Evolutionary conservation across 2,797 vertebrate genomes (phyloP).

Genomic region (Coranthus polyacanthus): DNA sequence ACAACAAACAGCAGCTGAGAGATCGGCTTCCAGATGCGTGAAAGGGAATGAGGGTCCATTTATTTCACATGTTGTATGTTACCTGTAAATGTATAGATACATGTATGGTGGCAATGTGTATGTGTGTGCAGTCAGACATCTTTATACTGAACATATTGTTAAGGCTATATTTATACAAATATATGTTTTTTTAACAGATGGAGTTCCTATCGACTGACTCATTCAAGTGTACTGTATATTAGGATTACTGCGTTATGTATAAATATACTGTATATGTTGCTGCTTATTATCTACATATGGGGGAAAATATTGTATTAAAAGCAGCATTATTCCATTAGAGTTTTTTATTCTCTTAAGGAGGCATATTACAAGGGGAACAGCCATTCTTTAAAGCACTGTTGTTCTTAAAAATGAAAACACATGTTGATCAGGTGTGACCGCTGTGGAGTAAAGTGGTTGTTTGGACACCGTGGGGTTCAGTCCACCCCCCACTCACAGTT

Average conservation of each 20-base stretch:
- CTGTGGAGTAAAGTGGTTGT: background rate
- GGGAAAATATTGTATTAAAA: constrained; percentile 33
- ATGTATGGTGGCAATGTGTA: constrained; percentile 34
- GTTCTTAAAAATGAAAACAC: background rate
- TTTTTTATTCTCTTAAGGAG: constrained; percentile 20
- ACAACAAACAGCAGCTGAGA: constrained; percentile 16
- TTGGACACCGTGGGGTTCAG: constrained; percentile 11
- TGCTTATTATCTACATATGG: constrained; percentile 30
- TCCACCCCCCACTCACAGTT: background rate
- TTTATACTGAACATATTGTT: constrained; percentile 50
- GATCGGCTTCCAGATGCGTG: constrained; percentile 6
- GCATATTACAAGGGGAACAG: background rate
- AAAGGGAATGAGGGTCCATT: constrained; percentile 57
- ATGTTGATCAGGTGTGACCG: constrained; percentile 13
- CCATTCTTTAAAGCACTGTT: constrained; percentile 26
- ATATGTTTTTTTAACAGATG: constrained; percentile 57
- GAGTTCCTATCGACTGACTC: constrained; percentile 44
- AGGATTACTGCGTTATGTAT: constrained; percentile 5
- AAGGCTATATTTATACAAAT: constrained; percentile 67
- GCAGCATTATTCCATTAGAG: constrained; percentile 47
- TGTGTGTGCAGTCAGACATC: constrained; percentile 50
- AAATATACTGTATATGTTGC: constrained; percentile 12
- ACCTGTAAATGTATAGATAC: constrained; percentile 42
- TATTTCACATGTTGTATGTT: constrained; percentile 19
- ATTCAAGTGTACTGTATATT: constrained; percentile 38